Percentiles rank a stretch among this genome's conserved stretches.
Conservation (phyloP, 2,888 invertebrate genomes). For the Pammene aurita region DNA sequence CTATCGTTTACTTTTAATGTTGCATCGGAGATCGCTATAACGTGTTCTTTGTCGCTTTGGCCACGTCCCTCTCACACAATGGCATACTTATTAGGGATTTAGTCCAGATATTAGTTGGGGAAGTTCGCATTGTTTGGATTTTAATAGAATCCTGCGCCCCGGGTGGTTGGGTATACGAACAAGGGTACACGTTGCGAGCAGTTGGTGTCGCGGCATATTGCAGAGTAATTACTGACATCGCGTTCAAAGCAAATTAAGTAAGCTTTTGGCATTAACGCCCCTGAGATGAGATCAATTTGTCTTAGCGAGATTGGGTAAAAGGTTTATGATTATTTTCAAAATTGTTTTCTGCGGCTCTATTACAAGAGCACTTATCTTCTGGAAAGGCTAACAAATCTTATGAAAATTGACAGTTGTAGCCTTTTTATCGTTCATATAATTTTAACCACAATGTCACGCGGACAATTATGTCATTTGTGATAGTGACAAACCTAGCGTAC, state of each 20-base stretch:
- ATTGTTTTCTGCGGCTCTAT: not conserved
- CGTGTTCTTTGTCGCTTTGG: constrained; percentile 81
- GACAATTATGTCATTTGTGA: no score
- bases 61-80: constrained; percentile 82
- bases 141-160: constrained; percentile 81
- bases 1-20: constrained; percentile 41
- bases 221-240: constrained; percentile 38
- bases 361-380: no score
- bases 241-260: constrained; percentile 35
- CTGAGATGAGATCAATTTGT: constrained; percentile 32
- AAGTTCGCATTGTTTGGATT: constrained; percentile 81
- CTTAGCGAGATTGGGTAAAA: constrained; percentile 14
- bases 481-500: no score
- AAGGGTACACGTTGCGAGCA: constrained; percentile 50
- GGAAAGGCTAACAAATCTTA: no score
- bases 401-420: no score
- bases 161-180: constrained; percentile 70
- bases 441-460: no score
- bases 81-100: constrained; percentile 84
- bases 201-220: constrained; percentile 52
- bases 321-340: constrained; percentile 21
- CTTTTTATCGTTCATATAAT: no score
- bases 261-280: constrained; percentile 33
- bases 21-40: constrained; percentile 76
- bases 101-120: constrained; percentile 84